Percentiles rank a stretch among this genome's conserved stretches.
Conservation (phyloP, 2,888 invertebrate genomes). For the Drosophila nigritarsus region DNA sequence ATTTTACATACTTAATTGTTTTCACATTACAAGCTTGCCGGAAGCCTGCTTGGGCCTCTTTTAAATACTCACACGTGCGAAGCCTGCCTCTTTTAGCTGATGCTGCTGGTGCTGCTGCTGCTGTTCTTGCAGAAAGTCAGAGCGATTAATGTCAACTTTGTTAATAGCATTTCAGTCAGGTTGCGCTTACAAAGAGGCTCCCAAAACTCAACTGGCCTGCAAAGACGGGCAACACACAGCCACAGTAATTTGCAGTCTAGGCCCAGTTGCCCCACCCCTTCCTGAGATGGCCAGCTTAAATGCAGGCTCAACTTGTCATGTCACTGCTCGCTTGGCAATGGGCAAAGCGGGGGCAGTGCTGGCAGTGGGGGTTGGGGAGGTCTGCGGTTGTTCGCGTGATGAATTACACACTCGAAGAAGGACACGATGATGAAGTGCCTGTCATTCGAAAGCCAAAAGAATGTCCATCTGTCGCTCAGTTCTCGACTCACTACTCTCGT, state of each 20-base stretch:
- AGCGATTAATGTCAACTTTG: constrained; percentile 79
- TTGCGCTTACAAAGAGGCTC: constrained; percentile 49
- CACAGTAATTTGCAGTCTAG: constrained; percentile 54
- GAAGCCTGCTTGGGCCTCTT: constrained; percentile 29
- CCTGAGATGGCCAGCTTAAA: constrained; percentile 49
- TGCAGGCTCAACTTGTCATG: constrained; percentile 80
- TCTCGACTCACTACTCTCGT: constrained; percentile 4
- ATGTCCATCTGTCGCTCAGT: constrained; percentile 72
- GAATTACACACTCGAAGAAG: constrained; percentile 81
- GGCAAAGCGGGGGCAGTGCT: neutral
- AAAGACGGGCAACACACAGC: constrained; percentile 33
- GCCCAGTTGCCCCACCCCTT: neutral
- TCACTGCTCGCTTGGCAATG: constrained; percentile 30
- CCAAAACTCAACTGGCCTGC: constrained; percentile 46
- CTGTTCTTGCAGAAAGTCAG: constrained; percentile 53
- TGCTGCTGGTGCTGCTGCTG: neutral
- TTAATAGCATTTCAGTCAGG: constrained; percentile 77
- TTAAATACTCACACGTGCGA: constrained; percentile 41
- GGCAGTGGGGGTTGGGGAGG: constrained; percentile 7
- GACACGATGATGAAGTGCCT: constrained; percentile 80
- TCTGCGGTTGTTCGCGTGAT: constrained; percentile 81
- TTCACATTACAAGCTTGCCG: constrained; percentile 61
- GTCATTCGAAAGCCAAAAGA: constrained; percentile 79
- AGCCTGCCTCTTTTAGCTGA: neutral
- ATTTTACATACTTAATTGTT: constrained; percentile 77